These are phyloP conservation scores for Drosophila robusta DNA, from an alignment of 2,888 invertebrate genomes.

Conservation along the genomic window DNA sequence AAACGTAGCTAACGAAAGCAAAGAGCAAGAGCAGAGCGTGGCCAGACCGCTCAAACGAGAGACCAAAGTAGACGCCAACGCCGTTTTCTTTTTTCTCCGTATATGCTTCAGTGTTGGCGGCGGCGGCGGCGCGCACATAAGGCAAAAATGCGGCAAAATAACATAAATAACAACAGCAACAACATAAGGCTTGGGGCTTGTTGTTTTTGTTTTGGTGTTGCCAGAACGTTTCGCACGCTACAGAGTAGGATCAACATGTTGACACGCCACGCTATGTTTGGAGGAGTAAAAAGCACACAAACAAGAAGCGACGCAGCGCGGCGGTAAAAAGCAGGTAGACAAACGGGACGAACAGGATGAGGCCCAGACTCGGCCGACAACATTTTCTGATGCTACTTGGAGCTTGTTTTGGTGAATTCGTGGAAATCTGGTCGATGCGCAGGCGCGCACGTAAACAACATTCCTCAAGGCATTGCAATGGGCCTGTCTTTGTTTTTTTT, in stretches of 20 bases:
- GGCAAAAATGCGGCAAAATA: conserved; percentile 58
- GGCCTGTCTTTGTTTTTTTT: conserved; percentile 26
- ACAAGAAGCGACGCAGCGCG: conserved; percentile 73
- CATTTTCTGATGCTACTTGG: conserved; percentile 36
- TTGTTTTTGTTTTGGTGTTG: conserved; percentile 65
- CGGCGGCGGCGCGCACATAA: conserved; percentile 29
- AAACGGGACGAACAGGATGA: conserved; percentile 77
- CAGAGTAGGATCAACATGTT: conserved; percentile 74
- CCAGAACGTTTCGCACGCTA: conserved; percentile 71
- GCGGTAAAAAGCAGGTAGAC: conserved; percentile 63
- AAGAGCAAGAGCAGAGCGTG: conserved; percentile 59
- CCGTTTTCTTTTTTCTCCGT: conserved; percentile 38
- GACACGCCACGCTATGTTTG: conserved; percentile 61
- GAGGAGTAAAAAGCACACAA: conserved; percentile 72
- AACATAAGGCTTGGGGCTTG: conserved; percentile 40
- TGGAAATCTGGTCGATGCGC: conserved; percentile 70
- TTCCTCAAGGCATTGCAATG: conserved; percentile 66
- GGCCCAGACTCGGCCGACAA: conserved; percentile 47
- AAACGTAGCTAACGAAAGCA: conserved; percentile 50
- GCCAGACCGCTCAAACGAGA: conserved; percentile 60
- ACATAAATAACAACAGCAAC: conserved; percentile 67
- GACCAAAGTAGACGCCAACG: conserved; percentile 44
- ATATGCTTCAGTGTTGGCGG: conserved; percentile 26
- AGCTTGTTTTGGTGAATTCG: conserved; percentile 62
- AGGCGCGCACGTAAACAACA: conserved; percentile 80